Base-by-base conservation (phyloP, 2,888 invertebrate genomes). In the Cheilosia scutellata region DNA sequence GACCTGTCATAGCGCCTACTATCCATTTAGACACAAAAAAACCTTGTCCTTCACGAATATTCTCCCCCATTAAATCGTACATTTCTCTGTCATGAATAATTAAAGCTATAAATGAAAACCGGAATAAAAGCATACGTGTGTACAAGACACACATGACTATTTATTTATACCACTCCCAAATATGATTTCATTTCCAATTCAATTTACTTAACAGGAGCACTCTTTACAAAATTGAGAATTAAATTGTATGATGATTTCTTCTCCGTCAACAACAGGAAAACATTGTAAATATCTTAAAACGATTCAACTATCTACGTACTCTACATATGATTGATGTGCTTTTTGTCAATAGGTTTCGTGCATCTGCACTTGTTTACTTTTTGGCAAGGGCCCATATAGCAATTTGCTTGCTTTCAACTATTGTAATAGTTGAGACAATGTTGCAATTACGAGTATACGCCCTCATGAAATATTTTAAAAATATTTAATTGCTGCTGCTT, bases 311-410 rank as follows among this genome's bases (percentile, higher is more conserved):
- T 55, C 5, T 47, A 13, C 20, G 2, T 29, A 16, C n/a, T 31
- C 25, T 13, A 33, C 20, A 44, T n/a, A 68, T 13, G 47, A 58
- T 47, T 70, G 70, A 70, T 47, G 70, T 37, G 40, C 20, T 40
- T 20, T 58, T 57, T 58, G 47, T 71, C 74, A 74, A 63, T 62
- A 74, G 40, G 63, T 37, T 49, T 51, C 63, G 42, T 60, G 42
- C 42, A 60, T 65, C 44, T 55, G 55, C 16, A 25, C 20, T 33
- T 63, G 55, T 25, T 55, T 63, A 33, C 31, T 42, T 72, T 44
- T 62, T 72, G 72, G 72, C 62, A 72, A 62, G 40, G 31, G 25
- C 7, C 72, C 47, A 57, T 37, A 47, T 33, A 13, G 31, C 5
- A 4, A 47, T 47, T 33, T 7, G 20, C 16, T 6, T 9, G 29